A percentile compares a stretch with the other conserved stretches of the same genome.
Conservation (phyloP, 2,797 vertebrate species). For the Sebastes diaconus region DNA sequence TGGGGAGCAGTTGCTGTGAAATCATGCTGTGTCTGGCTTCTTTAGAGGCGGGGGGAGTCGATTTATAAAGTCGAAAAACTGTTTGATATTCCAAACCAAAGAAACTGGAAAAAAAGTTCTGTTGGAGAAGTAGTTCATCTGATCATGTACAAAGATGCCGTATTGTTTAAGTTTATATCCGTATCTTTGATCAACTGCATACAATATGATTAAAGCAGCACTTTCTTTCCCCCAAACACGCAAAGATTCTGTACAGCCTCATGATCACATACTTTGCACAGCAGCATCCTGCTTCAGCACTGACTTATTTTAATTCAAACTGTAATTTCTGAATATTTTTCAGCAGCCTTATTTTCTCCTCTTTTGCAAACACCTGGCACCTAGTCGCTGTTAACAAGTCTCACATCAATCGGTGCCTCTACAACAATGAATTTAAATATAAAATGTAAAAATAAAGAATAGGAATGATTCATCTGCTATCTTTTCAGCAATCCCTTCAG, state of each 20-base stretch:
- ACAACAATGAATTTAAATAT: not conserved
- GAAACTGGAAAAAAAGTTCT: not conserved
- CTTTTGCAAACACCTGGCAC: not conserved
- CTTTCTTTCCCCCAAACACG: not conserved
- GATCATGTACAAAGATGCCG: not conserved
- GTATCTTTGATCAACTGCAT: not conserved
- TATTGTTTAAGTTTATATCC: not conserved
- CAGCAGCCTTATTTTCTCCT: slow-evolving; percentile 3
- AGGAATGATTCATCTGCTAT: not conserved
- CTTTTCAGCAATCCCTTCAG: slow-evolving; percentile 1
- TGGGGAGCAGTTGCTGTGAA: not conserved
- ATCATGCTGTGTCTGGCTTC: slow-evolving; percentile 19
- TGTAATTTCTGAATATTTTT: not conserved
- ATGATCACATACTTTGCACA: not conserved
- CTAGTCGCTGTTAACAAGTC: not conserved
- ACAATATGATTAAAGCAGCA: slow-evolving; percentile 4
- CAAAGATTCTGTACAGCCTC: not conserved
- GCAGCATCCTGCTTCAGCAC: not conserved
- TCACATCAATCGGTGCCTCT: not conserved
- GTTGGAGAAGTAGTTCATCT: not conserved
- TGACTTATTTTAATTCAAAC: not conserved
- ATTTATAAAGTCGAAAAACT: slow-evolving; percentile 1
- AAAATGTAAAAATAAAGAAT: not conserved
- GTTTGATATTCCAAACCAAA: not conserved
- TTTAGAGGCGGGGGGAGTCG: not conserved